phyloP scores from a whole-genome alignment of 1,140 invertebrate species.

The Drosophila albomicans region DNA sequence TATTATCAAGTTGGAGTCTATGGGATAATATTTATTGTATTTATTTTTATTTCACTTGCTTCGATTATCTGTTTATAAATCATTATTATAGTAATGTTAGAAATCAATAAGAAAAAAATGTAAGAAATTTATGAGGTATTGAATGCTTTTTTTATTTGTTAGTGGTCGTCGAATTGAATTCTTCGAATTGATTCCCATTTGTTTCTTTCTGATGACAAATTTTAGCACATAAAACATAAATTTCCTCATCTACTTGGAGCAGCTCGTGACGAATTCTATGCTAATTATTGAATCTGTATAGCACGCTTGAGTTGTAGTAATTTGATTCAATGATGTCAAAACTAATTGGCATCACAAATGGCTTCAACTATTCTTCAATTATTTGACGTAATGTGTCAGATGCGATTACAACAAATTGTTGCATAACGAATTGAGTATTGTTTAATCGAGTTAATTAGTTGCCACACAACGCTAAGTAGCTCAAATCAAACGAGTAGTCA shows the following conservation, averaged over 20 bases:
- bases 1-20: no score
- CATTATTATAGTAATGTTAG: no score
- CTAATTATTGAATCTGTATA: constrained; percentile 1
- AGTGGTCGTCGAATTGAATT: no score
- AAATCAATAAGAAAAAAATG: no score
- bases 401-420: constrained; percentile 19
- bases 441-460: constrained; percentile 50
- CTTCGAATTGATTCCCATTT: no score
- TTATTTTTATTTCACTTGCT: background rate
- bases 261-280: background rate
- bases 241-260: no score
- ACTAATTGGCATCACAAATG: constrained; percentile 34
- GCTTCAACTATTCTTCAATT: constrained; percentile 19
- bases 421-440: constrained; percentile 17
- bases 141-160: no score
- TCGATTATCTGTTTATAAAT: no score
- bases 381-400: constrained; percentile 13
- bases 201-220: background rate
- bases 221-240: no score
- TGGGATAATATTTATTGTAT: no score
- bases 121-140: no score
- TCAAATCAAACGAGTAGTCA: constrained; percentile 33
- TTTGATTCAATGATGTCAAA: background rate
- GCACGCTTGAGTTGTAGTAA: background rate
- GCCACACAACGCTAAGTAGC: constrained; percentile 19